A percentile compares a stretch with the other conserved stretches of the same genome.
Conservation (phyloP, 2,113 vertebrate species). For the Oxyura jamaicensis region DNA sequence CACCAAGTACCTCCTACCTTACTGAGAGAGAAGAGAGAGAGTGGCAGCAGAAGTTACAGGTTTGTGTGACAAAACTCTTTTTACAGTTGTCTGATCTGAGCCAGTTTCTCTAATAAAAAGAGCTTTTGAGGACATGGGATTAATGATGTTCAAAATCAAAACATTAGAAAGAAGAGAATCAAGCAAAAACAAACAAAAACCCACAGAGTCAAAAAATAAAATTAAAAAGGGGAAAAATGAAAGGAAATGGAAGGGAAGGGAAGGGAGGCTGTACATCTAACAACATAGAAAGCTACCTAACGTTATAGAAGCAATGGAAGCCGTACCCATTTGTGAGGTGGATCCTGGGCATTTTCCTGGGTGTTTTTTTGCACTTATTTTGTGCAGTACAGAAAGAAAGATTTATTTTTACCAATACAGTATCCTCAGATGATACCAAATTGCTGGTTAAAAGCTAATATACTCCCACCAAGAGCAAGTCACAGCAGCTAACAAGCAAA, state of each 20-base stretch:
- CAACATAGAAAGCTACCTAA: not conserved
- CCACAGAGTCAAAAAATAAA: not conserved
- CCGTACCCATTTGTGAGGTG: not conserved
- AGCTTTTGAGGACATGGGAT: rapidly evolving
- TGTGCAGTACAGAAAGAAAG: not conserved
- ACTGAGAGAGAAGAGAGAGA: not conserved
- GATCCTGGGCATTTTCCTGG: not conserved
- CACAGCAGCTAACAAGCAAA: not conserved
- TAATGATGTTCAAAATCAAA: not conserved
- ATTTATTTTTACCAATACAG: not conserved
- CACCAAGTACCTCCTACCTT: not conserved
- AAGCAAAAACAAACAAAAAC: too few species aligned
- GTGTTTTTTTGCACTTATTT: not conserved
- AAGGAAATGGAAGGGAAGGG: not conserved
- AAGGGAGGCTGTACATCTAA: not conserved
- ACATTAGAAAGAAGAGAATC: rapidly evolving
- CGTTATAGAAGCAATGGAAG: not conserved
- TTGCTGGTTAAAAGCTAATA: not conserved
- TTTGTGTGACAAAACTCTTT: not conserved
- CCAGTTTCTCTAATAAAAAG: not conserved
- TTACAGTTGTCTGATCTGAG: not conserved
- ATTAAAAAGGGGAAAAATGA: too few species aligned
- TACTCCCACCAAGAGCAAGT: not conserved
- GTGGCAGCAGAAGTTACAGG: not conserved
- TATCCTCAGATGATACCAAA: not conserved